Percentiles rank a stretch among this genome's conserved stretches.
Evolutionary conservation across 1,140 invertebrate species (phyloP).

Genomic region (Orchestia grillus): DNA sequence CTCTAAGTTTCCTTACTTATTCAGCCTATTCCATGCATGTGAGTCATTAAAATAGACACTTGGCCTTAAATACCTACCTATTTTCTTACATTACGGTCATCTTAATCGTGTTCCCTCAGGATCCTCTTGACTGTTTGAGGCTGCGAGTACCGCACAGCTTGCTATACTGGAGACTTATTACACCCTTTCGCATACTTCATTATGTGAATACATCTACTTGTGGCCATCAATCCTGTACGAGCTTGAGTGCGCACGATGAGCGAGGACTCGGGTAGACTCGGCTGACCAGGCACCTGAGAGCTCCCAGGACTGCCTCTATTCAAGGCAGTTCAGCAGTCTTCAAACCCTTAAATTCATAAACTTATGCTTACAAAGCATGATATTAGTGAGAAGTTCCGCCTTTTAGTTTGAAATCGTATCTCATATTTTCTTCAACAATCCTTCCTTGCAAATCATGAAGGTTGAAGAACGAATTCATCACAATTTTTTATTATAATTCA

Average conservation of each 20-base stretch:
- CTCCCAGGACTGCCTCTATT: background rate
- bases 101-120: background rate
- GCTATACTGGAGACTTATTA: background rate
- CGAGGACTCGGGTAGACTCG: background rate
- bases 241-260: background rate
- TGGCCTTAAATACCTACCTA: too few species aligned
- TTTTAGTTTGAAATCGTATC: too few species aligned
- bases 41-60: too few species aligned
- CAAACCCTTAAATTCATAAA: background rate
- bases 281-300: background rate
- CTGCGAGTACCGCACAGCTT: background rate
- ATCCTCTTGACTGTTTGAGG: background rate
- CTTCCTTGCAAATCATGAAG: too few species aligned
- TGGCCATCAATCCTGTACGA: background rate
- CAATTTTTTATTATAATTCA: too few species aligned
- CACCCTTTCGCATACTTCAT: background rate
- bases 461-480: too few species aligned
- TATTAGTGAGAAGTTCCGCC: too few species aligned
- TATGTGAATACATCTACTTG: background rate
- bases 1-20: too few species aligned
- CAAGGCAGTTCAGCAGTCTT: background rate
- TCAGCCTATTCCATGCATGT: too few species aligned
- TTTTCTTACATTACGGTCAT: too few species aligned
- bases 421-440: too few species aligned
- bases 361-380: background rate